A percentile compares a stretch with the other conserved stretches of the same genome.
Evolutionary conservation across 2,113 vertebrate genomes (phyloP).

Genomic region (Orycteropus afer): DNA sequence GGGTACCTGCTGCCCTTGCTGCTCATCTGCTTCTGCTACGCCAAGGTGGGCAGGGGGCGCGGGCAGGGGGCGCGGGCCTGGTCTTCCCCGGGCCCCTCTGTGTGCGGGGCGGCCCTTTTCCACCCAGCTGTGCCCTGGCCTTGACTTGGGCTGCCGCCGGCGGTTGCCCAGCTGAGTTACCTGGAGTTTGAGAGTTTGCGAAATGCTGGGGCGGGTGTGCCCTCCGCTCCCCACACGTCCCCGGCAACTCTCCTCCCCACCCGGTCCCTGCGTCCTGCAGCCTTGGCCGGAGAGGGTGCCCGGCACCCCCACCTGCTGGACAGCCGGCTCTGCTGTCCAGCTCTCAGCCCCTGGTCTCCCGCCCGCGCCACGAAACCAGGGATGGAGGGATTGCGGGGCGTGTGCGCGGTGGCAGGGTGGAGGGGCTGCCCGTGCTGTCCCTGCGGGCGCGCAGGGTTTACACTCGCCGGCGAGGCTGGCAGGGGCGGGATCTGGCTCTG

Average conservation of each 20-base stretch:
- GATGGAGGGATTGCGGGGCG: accelerated
- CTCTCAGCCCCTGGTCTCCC: accelerated
- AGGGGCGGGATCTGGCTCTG: not conserved
- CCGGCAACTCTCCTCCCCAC: accelerated
- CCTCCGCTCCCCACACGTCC: accelerated
- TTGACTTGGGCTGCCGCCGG: accelerated
- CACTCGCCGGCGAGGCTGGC: not conserved
- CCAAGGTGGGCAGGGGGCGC: slow-evolving; percentile 88
- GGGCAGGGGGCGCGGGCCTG: not conserved
- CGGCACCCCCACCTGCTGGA: not conserved
- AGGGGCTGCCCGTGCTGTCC: not conserved
- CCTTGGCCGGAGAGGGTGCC: not conserved
- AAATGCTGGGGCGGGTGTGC: not conserved
- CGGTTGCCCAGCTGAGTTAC: not conserved
- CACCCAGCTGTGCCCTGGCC: accelerated
- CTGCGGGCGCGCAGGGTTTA: accelerated
- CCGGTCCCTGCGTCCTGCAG: accelerated
- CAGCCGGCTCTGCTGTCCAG: accelerated
- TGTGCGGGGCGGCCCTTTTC: accelerated
- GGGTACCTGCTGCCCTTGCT: slow-evolving; percentile 95
- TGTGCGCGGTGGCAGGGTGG: not conserved
- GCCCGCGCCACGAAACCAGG: accelerated
- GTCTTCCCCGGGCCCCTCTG: accelerated
- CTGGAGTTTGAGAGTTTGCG: not conserved
- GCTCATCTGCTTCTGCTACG: slow-evolving; percentile 97